These are phyloP conservation scores for Pangasius sanitwongsei DNA, from an alignment of 2,797 vertebrate species.

Conservation along the genomic window DNA sequence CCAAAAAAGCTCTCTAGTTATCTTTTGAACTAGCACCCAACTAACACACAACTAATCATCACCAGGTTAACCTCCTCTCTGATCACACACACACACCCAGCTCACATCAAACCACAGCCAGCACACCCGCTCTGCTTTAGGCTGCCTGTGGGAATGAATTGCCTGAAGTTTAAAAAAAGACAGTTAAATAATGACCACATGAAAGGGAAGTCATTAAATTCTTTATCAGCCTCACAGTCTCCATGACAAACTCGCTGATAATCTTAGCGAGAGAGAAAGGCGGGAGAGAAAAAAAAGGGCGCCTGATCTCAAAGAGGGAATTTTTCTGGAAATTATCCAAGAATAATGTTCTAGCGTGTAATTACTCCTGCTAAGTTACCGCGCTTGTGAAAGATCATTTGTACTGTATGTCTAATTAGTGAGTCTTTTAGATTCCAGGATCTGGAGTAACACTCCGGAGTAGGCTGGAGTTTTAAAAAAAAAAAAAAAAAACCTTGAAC, in stretches of 20 bases:
- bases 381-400: constrained; percentile 82
- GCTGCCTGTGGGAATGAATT: constrained; percentile 45
- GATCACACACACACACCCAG: constrained; percentile 27
- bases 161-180: constrained; percentile 57
- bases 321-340: constrained; percentile 80
- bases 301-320: constrained; percentile 75
- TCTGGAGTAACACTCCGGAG: constrained; percentile 73
- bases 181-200: constrained; percentile 58
- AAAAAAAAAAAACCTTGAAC: constrained; percentile 62
- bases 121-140: constrained; percentile 11
- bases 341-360: constrained; percentile 80
- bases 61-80: constrained; percentile 38
- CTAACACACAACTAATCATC: constrained; percentile 14
- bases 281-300: constrained; percentile 19
- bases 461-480: constrained; percentile 62
- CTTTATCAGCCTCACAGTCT: constrained; percentile 56
- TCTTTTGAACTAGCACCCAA: not conserved
- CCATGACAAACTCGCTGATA: constrained; percentile 56
- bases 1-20: not conserved
- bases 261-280: constrained; percentile 45
- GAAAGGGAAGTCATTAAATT: constrained; percentile 59
- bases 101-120: constrained; percentile 36
- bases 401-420: constrained; percentile 83
- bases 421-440: constrained; percentile 78
- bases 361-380: constrained; percentile 81